Percentiles rank a stretch among this genome's conserved stretches.
phyloP scores from a whole-genome alignment of 2,113 vertebrate species.

The Etheostoma spectabile region DNA sequence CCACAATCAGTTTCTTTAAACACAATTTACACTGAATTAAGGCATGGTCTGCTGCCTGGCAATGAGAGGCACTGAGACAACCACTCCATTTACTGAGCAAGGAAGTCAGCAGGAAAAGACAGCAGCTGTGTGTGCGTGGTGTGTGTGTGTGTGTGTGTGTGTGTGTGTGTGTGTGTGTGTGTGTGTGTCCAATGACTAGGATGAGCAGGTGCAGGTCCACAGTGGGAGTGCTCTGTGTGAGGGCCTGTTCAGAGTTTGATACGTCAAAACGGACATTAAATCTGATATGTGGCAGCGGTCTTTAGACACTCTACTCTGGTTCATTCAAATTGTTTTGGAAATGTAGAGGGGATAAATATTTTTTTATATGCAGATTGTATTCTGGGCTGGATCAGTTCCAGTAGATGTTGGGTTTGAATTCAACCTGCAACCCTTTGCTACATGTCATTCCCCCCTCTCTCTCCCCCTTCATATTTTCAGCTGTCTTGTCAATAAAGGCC shows the following conservation, averaged over 20 bases:
- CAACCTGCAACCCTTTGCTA: no score
- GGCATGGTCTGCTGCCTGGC: constrained; percentile 73
- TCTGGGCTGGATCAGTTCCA: background rate
- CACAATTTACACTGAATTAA: constrained; percentile 55
- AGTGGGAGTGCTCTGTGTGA: constrained; percentile 63
- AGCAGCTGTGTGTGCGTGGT: constrained; percentile 63
- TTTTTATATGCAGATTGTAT: background rate
- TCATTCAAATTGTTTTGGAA: background rate
- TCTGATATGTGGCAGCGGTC: background rate
- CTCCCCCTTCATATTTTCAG: no score
- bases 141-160: constrained; percentile 48
- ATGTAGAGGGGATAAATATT: background rate
- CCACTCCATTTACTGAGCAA: constrained; percentile 71
- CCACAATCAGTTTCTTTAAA: constrained; percentile 44
- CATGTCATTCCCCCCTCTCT: no score
- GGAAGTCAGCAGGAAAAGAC: constrained; percentile 77
- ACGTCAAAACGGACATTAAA: constrained; percentile 6
- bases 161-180: constrained; percentile 34
- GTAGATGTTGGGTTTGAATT: background rate
- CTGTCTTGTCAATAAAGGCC: no score
- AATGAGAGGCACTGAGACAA: constrained; percentile 67
- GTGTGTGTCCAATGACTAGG: constrained; percentile 43
- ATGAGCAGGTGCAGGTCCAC: constrained; percentile 80
- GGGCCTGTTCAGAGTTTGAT: constrained; percentile 39
- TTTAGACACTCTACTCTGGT: background rate